phyloP scores from a whole-genome alignment of 53 echinoderm and acorn worm genomes.

The Paracentrotus lividus region DNA sequence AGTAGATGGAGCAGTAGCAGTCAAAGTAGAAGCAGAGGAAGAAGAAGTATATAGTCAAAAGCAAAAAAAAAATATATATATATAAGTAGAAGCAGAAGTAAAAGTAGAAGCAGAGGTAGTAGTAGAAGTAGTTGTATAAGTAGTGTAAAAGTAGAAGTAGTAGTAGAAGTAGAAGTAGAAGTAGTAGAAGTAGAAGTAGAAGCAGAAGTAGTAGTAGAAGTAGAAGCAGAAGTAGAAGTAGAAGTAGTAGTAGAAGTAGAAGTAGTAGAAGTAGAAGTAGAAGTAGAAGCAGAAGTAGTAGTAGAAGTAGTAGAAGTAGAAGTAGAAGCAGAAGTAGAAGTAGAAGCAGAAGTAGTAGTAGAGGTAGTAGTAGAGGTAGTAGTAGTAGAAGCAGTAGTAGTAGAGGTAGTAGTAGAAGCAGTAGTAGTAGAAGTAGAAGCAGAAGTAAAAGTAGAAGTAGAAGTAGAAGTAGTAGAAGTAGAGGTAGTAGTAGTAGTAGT shows the following conservation, averaged over 20 bases:
- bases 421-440: background rate
- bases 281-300: background rate
- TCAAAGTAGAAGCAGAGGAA: background rate
- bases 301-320: conserved; percentile 27
- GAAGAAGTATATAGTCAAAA: too few relatives aligned
- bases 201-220: background rate
- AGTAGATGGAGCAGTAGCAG: background rate
- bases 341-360: background rate
- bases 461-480: conserved; percentile 53
- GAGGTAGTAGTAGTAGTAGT: conserved; percentile 56
- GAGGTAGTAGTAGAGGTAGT: background rate
- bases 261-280: conserved; percentile 47
- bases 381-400: background rate
- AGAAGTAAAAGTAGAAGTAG: background rate
- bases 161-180: background rate
- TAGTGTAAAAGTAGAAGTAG: conserved; percentile 3
- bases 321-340: background rate
- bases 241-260: background rate
- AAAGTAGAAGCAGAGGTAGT: background rate
- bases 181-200: conserved; percentile 22
- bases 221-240: background rate
- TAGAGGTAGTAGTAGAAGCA: background rate
- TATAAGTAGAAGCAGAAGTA: too few relatives aligned
- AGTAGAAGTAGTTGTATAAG: background rate
- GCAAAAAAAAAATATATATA: too few relatives aligned